Conservation (phyloP, 2,888 invertebrate species). For the Glaucopsyche alexis region DNA sequence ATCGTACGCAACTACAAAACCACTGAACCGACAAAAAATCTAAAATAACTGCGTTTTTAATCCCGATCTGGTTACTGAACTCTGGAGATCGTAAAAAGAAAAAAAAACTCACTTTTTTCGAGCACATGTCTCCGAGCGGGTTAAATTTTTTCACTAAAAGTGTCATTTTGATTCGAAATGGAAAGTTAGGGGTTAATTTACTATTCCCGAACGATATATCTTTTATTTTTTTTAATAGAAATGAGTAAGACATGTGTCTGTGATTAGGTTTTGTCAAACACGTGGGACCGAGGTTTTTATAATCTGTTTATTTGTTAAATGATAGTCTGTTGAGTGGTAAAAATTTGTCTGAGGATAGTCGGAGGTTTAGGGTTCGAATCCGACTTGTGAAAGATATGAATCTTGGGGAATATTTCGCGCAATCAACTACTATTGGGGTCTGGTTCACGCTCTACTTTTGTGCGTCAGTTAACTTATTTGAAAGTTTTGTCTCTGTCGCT, state of each 20-base stretch:
- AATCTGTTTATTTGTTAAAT: conserved; percentile 29
- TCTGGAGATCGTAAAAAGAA: conserved; percentile 54
- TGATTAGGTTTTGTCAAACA: conserved; percentile 64
- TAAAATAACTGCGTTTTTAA: conserved; percentile 71
- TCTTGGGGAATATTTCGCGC: background rate
- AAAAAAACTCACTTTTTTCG: conserved; percentile 51
- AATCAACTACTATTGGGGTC: background rate
- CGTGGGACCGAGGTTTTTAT: conserved; percentile 53
- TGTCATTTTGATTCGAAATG: conserved; percentile 75
- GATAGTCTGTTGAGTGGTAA: conserved; percentile 15
- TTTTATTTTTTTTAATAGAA: conserved; percentile 52
- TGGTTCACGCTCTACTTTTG: too few relatives aligned
- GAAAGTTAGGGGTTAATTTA: conserved; percentile 71
- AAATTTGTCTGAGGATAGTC: background rate
- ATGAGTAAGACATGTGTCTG: conserved; percentile 71
- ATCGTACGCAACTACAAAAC: conserved; percentile 68
- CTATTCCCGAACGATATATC: conserved; percentile 55
- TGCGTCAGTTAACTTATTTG: too few relatives aligned
- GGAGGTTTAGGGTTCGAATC: background rate
- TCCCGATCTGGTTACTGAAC: conserved; percentile 77
- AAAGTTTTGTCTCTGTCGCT: too few relatives aligned
- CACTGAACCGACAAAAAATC: conserved; percentile 66
- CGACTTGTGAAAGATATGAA: background rate
- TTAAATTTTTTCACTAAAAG: conserved; percentile 61
- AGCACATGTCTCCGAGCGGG: conserved; percentile 70